A percentile compares a stretch with the other conserved stretches of the same genome.
phyloP scores from a whole-genome alignment of 2,888 invertebrate genomes.

The Tribolium freemani region DNA sequence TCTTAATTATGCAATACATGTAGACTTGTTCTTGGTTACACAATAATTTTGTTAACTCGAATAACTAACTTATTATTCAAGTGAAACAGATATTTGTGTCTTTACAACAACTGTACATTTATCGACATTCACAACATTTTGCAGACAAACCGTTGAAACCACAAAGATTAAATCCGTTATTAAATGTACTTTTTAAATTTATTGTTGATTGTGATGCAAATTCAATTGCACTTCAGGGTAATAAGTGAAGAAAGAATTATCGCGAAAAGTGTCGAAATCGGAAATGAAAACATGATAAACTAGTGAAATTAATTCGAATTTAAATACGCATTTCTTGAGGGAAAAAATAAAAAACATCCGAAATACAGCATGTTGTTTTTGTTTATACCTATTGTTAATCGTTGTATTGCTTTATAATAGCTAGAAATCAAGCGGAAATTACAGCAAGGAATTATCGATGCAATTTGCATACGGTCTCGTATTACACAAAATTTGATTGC shows the following conservation, averaged over 20 bases:
- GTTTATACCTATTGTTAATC: too few species aligned
- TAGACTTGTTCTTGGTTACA: not conserved
- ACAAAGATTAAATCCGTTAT: not conserved
- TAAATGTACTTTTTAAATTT: not conserved
- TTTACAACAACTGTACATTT: not conserved
- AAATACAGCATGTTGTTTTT: not conserved
- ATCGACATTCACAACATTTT: not conserved
- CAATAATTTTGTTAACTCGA: not conserved
- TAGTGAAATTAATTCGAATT: too few species aligned
- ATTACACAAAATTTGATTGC: not conserved
- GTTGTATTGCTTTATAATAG: not conserved
- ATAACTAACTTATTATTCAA: not conserved
- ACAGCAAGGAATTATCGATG: not conserved
- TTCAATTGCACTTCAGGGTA: not conserved
- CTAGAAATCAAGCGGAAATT: not conserved
- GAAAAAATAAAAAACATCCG: too few species aligned
- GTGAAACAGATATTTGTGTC: not conserved
- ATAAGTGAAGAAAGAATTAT: not conserved
- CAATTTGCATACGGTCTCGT: not conserved
- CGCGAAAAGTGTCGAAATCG: not conserved
- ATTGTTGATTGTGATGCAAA: not conserved
- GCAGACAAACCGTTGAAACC: not conserved
- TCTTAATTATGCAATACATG: not conserved
- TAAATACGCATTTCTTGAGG: too few species aligned
- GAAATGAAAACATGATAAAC: not conserved